These are phyloP conservation scores for Aptenodytes patagonicus DNA, from an alignment of 2,113 vertebrate genomes.

Conservation along the genomic window DNA sequence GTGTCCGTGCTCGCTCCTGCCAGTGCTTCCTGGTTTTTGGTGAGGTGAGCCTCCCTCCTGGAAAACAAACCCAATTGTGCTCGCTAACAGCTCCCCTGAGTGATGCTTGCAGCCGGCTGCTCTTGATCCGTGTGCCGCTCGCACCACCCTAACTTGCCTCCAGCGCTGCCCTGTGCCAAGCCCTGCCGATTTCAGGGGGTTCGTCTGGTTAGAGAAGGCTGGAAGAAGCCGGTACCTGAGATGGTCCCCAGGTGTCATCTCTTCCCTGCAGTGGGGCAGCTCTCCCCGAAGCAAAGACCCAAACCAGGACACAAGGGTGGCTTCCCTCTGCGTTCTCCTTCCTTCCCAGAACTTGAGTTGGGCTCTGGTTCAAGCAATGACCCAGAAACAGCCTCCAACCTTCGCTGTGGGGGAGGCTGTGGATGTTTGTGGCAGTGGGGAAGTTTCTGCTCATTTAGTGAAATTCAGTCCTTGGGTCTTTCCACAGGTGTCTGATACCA, in stretches of 20 bases:
- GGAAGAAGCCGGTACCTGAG: neutral
- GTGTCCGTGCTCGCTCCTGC: neutral
- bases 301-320: neutral
- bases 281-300: neutral
- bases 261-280: neutral
- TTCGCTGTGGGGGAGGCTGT: rapidly evolving
- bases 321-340: neutral
- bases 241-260: neutral
- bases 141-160: neutral
- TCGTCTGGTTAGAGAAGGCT: neutral
- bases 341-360: neutral
- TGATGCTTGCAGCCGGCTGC: neutral
- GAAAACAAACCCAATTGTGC: neutral
- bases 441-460: neutral
- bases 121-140: rapidly evolving
- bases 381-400: neutral
- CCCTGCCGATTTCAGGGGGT: rapidly evolving
- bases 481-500: neutral
- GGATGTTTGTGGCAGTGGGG: neutral
- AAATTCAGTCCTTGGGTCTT: neutral
- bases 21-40: neutral
- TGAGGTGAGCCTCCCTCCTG: neutral
- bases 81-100: neutral
- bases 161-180: neutral
- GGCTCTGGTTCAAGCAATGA: neutral